A percentile compares a stretch with the other conserved stretches of the same genome.
Conservation (phyloP, 2,888 invertebrate species). For the Tipula lateralis region DNA sequence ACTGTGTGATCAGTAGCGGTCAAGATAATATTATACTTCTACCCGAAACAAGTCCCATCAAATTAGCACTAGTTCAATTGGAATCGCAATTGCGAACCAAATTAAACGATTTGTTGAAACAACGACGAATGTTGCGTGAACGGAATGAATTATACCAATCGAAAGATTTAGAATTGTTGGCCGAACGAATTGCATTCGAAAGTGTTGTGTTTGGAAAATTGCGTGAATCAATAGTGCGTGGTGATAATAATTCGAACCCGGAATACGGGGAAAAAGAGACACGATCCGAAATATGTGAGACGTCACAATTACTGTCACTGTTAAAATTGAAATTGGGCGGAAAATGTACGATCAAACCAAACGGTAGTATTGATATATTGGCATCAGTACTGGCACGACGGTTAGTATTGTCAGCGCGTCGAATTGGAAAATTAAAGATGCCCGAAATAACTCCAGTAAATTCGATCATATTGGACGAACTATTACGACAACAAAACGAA, state of each 20-base stretch:
- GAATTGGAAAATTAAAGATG: constrained; percentile 46
- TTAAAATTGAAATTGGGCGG: constrained; percentile 64
- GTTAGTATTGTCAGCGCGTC: constrained; percentile 51
- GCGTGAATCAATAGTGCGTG: constrained; percentile 60
- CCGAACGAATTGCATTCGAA: constrained; percentile 77
- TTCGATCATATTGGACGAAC: constrained; percentile 44
- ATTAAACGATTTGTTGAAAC: constrained; percentile 62
- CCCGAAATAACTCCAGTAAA: constrained; percentile 53
- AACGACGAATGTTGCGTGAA: constrained; percentile 60
- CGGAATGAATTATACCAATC: constrained; percentile 63
- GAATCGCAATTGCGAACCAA: constrained; percentile 66
- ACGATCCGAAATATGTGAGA: constrained; percentile 67
- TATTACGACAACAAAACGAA: constrained; percentile 57
- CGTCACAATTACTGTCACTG: constrained; percentile 68
- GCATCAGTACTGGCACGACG: constrained; percentile 71
- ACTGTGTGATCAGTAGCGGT: constrained; percentile 53
- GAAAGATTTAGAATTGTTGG: constrained; percentile 64
- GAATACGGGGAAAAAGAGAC: constrained; percentile 58
- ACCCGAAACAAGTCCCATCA: constrained; percentile 53
- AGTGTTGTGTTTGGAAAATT: constrained; percentile 66
- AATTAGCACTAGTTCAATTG: constrained; percentile 57
- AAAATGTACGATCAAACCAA: constrained; percentile 49
- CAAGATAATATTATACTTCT: constrained; percentile 48
- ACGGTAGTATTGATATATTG: constrained; percentile 61
- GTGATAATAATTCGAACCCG: constrained; percentile 51